phyloP scores from a whole-genome alignment of 2,113 vertebrate genomes.

The Pygoscelis adeliae region DNA sequence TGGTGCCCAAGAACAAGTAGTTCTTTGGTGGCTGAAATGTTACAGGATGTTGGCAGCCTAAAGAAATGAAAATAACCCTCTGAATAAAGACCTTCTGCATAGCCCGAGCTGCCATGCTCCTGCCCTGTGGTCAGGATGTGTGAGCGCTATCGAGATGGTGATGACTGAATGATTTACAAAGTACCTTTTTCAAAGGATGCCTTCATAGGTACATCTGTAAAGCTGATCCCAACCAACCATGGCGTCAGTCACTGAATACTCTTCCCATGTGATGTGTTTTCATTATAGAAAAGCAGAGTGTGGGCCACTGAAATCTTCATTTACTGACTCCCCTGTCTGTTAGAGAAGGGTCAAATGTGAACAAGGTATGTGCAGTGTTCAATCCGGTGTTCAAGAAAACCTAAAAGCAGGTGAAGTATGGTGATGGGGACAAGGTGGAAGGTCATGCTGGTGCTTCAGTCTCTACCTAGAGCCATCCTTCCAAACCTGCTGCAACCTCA shows the following conservation, averaged over 20 bases:
- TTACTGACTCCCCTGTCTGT: background rate
- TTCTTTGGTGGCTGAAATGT: conserved; percentile 32
- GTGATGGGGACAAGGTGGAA: background rate
- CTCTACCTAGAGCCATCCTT: background rate
- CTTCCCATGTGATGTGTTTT: fast-evolving
- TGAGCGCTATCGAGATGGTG: background rate
- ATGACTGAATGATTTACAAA: background rate
- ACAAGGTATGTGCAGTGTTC: background rate
- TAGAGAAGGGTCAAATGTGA: background rate
- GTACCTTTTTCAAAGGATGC: background rate
- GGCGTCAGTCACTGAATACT: background rate
- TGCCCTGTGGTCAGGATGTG: background rate
- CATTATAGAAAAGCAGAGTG: background rate
- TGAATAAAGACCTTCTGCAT: background rate
- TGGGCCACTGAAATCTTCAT: background rate
- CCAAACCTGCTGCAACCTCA: background rate
- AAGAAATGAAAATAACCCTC: background rate
- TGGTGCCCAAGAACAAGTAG: conserved; percentile 30
- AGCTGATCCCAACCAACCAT: background rate
- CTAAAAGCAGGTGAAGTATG: background rate
- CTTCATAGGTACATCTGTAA: background rate
- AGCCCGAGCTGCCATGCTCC: background rate
- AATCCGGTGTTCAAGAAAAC: background rate
- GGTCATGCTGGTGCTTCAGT: background rate
- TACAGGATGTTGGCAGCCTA: conserved; percentile 5